A percentile compares a stretch with the other conserved stretches of the same genome.
These are phyloP conservation scores for Pterocles burchelli DNA, from an alignment of 2,113 vertebrate species.

Conservation along the genomic window DNA sequence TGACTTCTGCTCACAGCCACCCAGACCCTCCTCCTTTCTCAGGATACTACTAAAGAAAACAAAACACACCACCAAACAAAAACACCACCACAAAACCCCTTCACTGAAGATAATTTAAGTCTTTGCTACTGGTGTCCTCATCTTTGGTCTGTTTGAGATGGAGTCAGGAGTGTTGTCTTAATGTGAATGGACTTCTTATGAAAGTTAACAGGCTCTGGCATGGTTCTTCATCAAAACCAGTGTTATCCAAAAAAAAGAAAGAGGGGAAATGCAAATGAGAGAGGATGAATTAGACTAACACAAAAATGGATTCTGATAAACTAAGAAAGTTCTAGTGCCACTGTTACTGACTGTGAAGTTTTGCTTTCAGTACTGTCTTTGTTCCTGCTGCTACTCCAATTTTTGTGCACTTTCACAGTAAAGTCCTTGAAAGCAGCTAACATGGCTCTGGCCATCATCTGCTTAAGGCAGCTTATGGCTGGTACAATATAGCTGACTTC, in stretches of 20 bases:
- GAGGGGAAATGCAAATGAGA: neutral
- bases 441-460: neutral
- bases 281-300: neutral
- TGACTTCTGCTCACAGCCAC: neutral
- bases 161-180: neutral
- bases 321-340: neutral
- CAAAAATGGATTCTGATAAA: neutral
- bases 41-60: neutral
- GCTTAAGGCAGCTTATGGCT: neutral
- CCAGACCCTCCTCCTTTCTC: neutral
- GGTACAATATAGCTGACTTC: neutral
- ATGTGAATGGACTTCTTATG: neutral
- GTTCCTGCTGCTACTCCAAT: neutral
- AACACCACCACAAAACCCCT: neutral
- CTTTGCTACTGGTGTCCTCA: neutral
- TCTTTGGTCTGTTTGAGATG: neutral
- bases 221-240: conserved; percentile 21
- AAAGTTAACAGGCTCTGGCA: neutral
- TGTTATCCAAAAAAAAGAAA: neutral
- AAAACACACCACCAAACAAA: neutral
- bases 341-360: neutral
- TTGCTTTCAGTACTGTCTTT: neutral
- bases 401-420: neutral
- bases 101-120: neutral
- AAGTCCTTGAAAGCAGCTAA: conserved; percentile 4